These are phyloP conservation scores for Blennius ocellaris DNA, from an alignment of 2,113 vertebrate genomes.

Conservation along the genomic window DNA sequence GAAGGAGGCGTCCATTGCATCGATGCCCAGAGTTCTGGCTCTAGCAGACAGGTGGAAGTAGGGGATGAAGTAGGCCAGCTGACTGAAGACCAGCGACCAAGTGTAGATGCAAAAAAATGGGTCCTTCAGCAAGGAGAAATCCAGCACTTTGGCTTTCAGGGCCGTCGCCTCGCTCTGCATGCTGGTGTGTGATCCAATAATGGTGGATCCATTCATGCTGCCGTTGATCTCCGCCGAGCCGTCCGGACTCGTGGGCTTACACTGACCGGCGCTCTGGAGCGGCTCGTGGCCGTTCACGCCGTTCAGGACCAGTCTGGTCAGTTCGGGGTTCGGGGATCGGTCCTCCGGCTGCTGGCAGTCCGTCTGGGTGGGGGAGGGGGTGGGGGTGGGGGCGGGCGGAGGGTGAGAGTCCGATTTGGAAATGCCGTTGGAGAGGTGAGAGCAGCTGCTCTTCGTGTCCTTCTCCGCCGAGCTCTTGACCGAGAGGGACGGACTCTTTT, in stretches of 20 bases:
- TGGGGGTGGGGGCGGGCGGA: constrained; percentile 41
- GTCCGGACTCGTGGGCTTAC: constrained; percentile 61
- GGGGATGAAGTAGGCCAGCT: constrained; percentile 92
- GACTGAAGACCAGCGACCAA: constrained; percentile 93
- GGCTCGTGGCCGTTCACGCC: constrained; percentile 42
- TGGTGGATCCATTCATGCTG: constrained; percentile 66
- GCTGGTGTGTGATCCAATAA: constrained; percentile 49
- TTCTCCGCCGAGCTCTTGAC: constrained; percentile 74
- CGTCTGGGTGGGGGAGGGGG: constrained; percentile 47
- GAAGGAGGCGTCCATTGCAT: constrained; percentile 91
- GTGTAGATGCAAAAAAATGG: constrained; percentile 93
- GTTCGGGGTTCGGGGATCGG: constrained; percentile 54
- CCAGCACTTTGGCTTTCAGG: constrained; percentile 77
- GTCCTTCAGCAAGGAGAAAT: constrained; percentile 88
- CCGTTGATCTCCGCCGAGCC: constrained; percentile 65
- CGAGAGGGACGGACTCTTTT: constrained; percentile 66
- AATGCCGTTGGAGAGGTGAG: constrained; percentile 75
- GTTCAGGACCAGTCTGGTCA: constrained; percentile 51
- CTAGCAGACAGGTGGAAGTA: constrained; percentile 92
- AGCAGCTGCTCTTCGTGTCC: constrained; percentile 74
- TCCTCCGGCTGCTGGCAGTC: constrained; percentile 44
- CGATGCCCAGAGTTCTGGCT: constrained; percentile 88
- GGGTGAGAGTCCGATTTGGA: constrained; percentile 69
- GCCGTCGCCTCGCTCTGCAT: constrained; percentile 40
- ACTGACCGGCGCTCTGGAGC: constrained; percentile 44